These are phyloP conservation scores for Amorpha juglandis DNA, from an alignment of 2,888 invertebrate genomes.

Conservation along the genomic window DNA sequence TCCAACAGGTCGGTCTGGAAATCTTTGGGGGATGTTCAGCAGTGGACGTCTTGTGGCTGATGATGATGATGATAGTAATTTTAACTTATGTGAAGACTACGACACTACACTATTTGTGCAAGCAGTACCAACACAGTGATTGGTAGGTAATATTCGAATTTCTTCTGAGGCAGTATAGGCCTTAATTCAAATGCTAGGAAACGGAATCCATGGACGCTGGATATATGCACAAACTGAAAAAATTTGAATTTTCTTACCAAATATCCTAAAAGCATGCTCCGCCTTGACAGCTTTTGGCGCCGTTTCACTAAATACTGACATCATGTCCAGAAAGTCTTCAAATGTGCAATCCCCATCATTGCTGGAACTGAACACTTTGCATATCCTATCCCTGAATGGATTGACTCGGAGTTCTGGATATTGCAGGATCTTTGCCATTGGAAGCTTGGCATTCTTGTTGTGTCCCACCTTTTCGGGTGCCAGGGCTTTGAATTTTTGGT, in stretches of 20 bases:
- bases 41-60: too few relatives aligned
- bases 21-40: too few relatives aligned
- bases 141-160: neutral
- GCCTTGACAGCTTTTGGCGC: constrained; percentile 97
- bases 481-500: constrained; percentile 94
- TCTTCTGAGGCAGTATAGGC: too few relatives aligned
- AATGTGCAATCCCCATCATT: constrained; percentile 96
- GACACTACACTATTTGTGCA: too few relatives aligned
- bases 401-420: constrained; percentile 95
- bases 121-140: neutral
- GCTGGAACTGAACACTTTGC: constrained; percentile 95
- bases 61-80: too few relatives aligned
- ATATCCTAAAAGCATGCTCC: constrained; percentile 97
- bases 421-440: constrained; percentile 92
- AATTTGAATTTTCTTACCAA: constrained; percentile 88
- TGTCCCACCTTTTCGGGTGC: constrained; percentile 96
- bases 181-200: too few relatives aligned
- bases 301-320: constrained; percentile 96
- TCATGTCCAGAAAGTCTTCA: constrained; percentile 98
- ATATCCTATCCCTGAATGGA: constrained; percentile 96
- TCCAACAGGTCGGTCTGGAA: too few relatives aligned
- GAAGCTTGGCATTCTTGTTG: constrained; percentile 93
- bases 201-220: too few relatives aligned
- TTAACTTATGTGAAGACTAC: too few relatives aligned
- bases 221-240: too few relatives aligned